A percentile compares a stretch with the other conserved stretches of the same genome.
These are phyloP conservation scores for Pan paniscus DNA, from an alignment of 2,113 vertebrate genomes.

Conservation along the genomic window DNA sequence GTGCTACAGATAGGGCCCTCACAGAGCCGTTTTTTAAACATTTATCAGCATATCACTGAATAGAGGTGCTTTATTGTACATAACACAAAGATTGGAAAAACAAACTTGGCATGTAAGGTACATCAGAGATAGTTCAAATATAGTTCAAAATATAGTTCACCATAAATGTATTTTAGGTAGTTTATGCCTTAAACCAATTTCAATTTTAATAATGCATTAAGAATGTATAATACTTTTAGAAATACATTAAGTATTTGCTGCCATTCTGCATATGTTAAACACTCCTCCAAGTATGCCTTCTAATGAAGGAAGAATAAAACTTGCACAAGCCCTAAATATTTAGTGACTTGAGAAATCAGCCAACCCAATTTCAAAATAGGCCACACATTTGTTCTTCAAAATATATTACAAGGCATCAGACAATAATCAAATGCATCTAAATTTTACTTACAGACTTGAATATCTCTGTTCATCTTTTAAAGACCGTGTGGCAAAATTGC, in stretches of 20 bases:
- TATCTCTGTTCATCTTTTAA: background rate
- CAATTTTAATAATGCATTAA: background rate
- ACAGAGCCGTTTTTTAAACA: background rate
- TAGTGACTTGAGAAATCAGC: background rate
- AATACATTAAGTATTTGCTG: background rate
- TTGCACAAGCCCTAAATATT: background rate
- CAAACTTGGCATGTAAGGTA: background rate
- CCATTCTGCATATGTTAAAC: background rate
- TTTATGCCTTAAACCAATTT: background rate
- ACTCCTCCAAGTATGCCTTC: background rate
- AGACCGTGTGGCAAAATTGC: background rate
- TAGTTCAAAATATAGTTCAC: background rate
- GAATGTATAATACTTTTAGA: background rate
- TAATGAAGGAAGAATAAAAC: background rate
- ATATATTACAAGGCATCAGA: background rate
- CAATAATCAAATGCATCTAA: background rate
- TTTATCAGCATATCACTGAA: background rate
- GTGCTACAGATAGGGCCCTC: background rate
- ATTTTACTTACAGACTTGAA: background rate
- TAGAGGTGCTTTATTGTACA: background rate
- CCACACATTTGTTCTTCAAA: background rate
- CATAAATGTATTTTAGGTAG: background rate
- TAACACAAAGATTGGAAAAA: background rate
- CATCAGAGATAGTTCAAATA: too few relatives aligned
- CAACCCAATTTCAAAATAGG: background rate